These are phyloP conservation scores for Eulemur coronatus DNA, from an alignment of 2,797 vertebrate species.

Conservation along the genomic window DNA sequence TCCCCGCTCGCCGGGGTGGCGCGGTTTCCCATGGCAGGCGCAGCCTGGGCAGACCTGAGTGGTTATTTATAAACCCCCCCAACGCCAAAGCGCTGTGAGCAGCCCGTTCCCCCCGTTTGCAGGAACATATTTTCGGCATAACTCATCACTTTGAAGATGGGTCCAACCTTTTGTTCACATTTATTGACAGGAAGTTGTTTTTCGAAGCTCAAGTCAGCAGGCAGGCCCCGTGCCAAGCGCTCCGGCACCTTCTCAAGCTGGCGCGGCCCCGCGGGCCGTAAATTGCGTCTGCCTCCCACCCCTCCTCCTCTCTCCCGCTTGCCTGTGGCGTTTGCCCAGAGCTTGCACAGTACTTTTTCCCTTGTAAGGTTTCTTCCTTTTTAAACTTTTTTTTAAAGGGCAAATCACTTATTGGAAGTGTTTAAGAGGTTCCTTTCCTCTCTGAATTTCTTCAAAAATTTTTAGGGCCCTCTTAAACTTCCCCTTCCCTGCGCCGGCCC, in stretches of 20 bases:
- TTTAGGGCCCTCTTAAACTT: fast-evolving
- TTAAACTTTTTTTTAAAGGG: background rate
- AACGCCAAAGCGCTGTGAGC: constrained; percentile 55
- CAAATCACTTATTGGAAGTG: background rate
- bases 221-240: constrained; percentile 58
- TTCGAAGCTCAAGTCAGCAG: constrained; percentile 72
- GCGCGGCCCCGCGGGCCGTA: background rate
- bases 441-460: background rate
- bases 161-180: constrained; percentile 86
- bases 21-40: background rate
- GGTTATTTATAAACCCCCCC: constrained; percentile 79
- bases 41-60: background rate
- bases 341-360: background rate
- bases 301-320: background rate
- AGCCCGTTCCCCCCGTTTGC: constrained; percentile 68
- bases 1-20: background rate
- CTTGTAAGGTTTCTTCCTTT: background rate
- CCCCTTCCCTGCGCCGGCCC: fast-evolving
- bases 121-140: constrained; percentile 84
- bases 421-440: background rate
- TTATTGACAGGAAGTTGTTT: constrained; percentile 88
- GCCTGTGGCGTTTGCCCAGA: background rate
- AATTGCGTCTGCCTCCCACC: background rate
- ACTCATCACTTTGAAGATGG: constrained; percentile 86
- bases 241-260: constrained; percentile 48